Percentiles rank a stretch among this genome's conserved stretches.
These are phyloP conservation scores for Agrotis ipsilon DNA, from an alignment of 2,888 invertebrate genomes.

Conservation along the genomic window DNA sequence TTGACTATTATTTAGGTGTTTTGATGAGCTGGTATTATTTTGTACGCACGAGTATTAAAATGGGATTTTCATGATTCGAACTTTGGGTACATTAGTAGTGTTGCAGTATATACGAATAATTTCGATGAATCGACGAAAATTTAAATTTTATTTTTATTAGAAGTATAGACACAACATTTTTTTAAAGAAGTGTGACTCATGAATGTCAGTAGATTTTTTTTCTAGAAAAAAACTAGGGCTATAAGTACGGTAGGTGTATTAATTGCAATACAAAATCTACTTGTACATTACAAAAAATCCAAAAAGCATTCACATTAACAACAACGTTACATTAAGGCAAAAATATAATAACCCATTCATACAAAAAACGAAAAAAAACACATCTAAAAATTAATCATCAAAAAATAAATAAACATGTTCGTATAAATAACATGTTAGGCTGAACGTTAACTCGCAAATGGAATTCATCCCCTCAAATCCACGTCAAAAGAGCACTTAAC, in stretches of 20 bases:
- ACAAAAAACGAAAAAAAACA: conserved; percentile 34
- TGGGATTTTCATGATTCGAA: neutral
- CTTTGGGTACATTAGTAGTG: neutral
- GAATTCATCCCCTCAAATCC: conserved; percentile 65
- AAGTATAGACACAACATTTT: too few species aligned
- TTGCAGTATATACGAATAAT: too few species aligned
- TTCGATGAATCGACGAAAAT: too few species aligned
- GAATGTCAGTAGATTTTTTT: too few species aligned
- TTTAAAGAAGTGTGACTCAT: too few species aligned
- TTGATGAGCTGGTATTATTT: neutral
- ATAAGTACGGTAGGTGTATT: too few species aligned
- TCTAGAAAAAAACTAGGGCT: too few species aligned
- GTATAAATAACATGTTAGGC: conserved; percentile 59
- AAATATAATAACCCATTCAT: conserved; percentile 21
- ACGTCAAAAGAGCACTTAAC: conserved; percentile 63
- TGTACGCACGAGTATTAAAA: neutral
- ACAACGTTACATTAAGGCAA: neutral
- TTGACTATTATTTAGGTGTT: conserved; percentile 4
- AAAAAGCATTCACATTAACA: conserved; percentile 9
- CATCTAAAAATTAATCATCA: conserved; percentile 28
- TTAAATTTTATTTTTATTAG: too few species aligned
- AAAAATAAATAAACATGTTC: conserved; percentile 41
- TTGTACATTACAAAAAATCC: neutral
- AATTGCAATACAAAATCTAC: too few species aligned
- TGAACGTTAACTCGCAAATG: conserved; percentile 63